Evolutionary conservation across 1,140 invertebrate genomes (phyloP).

Genomic region (Drosophila sucinea): DNA sequence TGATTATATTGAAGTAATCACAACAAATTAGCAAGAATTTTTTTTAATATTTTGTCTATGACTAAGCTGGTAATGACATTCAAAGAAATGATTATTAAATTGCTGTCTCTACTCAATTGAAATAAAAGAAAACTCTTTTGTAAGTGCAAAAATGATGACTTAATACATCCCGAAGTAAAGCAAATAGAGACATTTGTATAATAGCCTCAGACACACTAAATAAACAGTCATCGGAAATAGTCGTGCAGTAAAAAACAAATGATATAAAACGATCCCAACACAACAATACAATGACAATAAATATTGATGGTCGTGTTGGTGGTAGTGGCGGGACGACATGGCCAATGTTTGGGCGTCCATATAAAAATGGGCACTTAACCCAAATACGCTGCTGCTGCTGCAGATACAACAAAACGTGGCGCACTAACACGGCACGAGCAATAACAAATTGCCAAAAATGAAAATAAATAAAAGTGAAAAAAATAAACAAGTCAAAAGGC

Average conservation of each 20-base stretch:
- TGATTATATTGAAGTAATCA: too few relatives aligned
- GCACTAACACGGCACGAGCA: constrained; percentile 58
- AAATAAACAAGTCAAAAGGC: constrained; percentile 37
- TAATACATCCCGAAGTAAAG: not conserved
- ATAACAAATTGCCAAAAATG: constrained; percentile 63
- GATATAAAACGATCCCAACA: constrained; percentile 21
- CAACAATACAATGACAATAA: constrained; percentile 15
- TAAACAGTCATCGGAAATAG: constrained; percentile 3
- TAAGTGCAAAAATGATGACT: not conserved
- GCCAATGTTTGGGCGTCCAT: constrained; percentile 46
- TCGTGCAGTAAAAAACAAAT: constrained; percentile 5
- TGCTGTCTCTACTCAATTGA: too few relatives aligned
- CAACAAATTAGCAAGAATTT: too few relatives aligned
- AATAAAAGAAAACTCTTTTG: not conserved
- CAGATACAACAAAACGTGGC: constrained; percentile 57
- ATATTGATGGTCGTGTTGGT: constrained; percentile 24
- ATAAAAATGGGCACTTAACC: constrained; percentile 70
- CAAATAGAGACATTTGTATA: constrained; percentile 1
- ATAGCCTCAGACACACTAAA: not conserved
- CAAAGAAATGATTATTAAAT: too few relatives aligned
- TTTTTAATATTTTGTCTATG: too few relatives aligned
- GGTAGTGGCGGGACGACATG: constrained; percentile 24
- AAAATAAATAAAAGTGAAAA: constrained; percentile 48
- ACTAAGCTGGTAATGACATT: too few relatives aligned
- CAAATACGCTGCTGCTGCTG: constrained; percentile 66